Base-by-base conservation (phyloP, 2,797 vertebrate species). In the Danio jaintianensis region DNA sequence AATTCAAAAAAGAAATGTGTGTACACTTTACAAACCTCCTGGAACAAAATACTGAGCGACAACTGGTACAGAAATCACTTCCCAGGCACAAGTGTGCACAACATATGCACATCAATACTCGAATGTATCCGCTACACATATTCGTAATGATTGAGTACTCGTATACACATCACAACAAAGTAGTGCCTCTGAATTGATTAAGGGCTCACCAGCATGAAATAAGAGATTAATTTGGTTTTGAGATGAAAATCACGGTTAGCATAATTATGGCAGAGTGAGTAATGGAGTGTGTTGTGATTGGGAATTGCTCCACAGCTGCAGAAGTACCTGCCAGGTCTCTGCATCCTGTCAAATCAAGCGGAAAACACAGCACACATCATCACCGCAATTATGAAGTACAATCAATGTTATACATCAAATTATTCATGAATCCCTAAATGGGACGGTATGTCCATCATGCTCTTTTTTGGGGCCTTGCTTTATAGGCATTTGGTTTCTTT, bases 201-300 rank as follows among this genome's bases (percentile, higher is more conserved):
- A 74, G 75, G 61, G 29, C 77, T 82, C 63, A 69, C 40, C 79
- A 77, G 82, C 71, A 2, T 82, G 80, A 82, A 81, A 78, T 78
- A 84, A 71, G 52, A 80, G 74, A 86, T 77, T 83, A 81, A 84
- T 82, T 80, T 56, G 78, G 73, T 81, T 78, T 70, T 42, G 69
- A 81, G 75, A 81, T 81, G 69, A 83, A 81, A 78, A 83, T 85
- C 63, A 64, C 6, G 29, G 40, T 78, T 58, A 74, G 50, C 69
- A 78, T 85, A 81, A 85, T 85, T 83, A 85, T 63, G 64, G 64
- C 13, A 53, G 16, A 56, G 73, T 85, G 78, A 85, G 76, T 85
- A 83, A 85, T 81, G 78, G 63, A 66, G 42, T 68, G 72, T 75
- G 75, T 69, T 83, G 74, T 81, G 78, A 85, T 85, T 78, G 69